phyloP scores from a whole-genome alignment of 2,888 invertebrate species.

The Ligdia adustata region DNA sequence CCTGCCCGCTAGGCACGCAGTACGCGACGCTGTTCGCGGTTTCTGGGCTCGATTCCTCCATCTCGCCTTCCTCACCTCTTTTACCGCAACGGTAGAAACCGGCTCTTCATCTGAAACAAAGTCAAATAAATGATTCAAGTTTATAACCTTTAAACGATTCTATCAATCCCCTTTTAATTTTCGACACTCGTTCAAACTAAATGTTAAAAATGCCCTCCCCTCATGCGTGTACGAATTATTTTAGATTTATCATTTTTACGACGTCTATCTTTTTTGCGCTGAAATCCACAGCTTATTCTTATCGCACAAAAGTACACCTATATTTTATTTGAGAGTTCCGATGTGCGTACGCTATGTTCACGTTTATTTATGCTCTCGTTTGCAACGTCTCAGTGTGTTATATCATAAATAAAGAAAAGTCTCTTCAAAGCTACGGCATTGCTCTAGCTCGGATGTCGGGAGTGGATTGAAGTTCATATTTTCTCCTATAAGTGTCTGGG shows the following conservation, averaged over 20 bases:
- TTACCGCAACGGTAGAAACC: background rate
- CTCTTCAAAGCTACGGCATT: slow-evolving; percentile 30
- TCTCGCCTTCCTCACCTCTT: slow-evolving; percentile 31
- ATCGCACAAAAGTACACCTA: slow-evolving; percentile 28
- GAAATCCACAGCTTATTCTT: slow-evolving; percentile 17
- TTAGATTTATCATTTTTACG: slow-evolving; percentile 24
- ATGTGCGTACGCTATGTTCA: slow-evolving; percentile 24
- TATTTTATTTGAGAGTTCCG: slow-evolving; percentile 38
- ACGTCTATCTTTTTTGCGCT: slow-evolving; percentile 18
- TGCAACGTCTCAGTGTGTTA: slow-evolving; percentile 39
- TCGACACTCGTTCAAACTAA: background rate
- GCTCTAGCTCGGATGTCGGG: slow-evolving; percentile 27
- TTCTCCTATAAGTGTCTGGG: slow-evolving; percentile 30
- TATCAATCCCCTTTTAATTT: slow-evolving; percentile 1
- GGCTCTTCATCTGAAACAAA: slow-evolving; percentile 30
- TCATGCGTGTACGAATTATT: slow-evolving; percentile 11
- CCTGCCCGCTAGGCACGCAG: slow-evolving; percentile 82
- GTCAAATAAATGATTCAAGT: background rate
- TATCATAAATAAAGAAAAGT: slow-evolving; percentile 44
- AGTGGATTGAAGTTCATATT: slow-evolving; percentile 25
- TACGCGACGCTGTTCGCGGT: slow-evolving; percentile 56
- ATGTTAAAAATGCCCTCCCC: slow-evolving; percentile 3
- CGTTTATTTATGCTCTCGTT: slow-evolving; percentile 44
- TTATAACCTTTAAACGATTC: background rate
- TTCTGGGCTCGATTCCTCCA: slow-evolving; percentile 40